Conservation (phyloP, 2,113 vertebrate species). For the Alces alces region DNA sequence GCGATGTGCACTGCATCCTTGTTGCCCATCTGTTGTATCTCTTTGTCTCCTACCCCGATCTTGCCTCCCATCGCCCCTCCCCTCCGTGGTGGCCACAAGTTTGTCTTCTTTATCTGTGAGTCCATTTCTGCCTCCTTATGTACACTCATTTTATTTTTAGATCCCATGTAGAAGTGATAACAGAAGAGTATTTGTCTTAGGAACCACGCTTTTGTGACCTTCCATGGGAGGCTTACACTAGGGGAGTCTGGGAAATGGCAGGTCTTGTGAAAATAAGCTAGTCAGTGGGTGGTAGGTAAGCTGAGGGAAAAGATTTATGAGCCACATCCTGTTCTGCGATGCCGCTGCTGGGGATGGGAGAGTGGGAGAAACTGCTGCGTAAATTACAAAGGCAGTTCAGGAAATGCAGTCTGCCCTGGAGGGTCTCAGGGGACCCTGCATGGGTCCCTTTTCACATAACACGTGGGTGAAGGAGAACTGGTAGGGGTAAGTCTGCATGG, state of each 20-base stretch:
- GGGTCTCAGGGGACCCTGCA: background rate
- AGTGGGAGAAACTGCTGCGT: background rate
- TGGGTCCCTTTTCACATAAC: background rate
- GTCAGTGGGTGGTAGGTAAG: conserved; percentile 52
- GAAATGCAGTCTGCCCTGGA: background rate
- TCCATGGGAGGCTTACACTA: background rate
- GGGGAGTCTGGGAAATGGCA: conserved; percentile 35
- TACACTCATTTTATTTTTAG: background rate
- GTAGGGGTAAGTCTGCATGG: background rate
- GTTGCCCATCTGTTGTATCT: background rate
- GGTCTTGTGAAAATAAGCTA: conserved; percentile 57
- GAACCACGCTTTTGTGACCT: conserved; percentile 4
- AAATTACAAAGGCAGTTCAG: conserved; percentile 43
- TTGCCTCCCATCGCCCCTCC: background rate
- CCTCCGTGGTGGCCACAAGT: background rate
- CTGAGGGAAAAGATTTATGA: conserved; percentile 56
- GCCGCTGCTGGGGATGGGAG: background rate
- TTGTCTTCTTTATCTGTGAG: background rate
- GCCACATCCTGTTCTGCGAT: conserved; percentile 59
- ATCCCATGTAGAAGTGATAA: background rate
- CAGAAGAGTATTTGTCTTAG: background rate
- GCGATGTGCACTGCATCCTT: background rate
- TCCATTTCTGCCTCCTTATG: background rate
- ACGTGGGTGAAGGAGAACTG: background rate
- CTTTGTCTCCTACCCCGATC: background rate